phyloP scores from a whole-genome alignment of 2,113 vertebrate genomes.

The Chauna torquata region DNA sequence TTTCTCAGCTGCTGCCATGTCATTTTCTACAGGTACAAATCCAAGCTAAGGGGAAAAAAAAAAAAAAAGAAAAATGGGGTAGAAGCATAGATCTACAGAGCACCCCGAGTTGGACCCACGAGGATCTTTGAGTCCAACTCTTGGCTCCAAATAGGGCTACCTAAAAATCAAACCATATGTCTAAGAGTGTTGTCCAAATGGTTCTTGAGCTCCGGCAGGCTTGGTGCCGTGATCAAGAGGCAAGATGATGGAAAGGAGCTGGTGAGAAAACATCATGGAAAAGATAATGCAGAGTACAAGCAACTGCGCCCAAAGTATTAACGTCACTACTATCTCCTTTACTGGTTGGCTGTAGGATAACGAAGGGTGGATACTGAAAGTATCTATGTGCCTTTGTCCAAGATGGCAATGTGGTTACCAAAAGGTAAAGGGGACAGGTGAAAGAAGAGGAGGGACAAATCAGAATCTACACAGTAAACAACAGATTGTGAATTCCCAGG shows the following conservation, averaged over 20 bases:
- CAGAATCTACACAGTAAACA: not conserved
- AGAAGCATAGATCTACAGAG: not conserved
- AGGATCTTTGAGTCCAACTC: not conserved
- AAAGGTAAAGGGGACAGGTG: not conserved
- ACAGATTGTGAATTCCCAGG: not conserved
- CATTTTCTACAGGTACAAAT: not conserved
- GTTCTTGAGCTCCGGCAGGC: not conserved
- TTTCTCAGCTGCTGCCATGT: not conserved
- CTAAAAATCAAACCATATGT: not conserved
- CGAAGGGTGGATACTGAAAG: not conserved
- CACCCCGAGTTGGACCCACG: not conserved
- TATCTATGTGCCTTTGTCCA: not conserved
- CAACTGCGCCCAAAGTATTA: not conserved
- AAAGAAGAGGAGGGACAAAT: not conserved
- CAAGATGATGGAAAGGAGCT: not conserved
- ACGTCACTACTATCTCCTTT: not conserved
- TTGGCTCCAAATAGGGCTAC: not conserved
- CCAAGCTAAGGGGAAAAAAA: not conserved
- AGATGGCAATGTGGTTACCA: not conserved
- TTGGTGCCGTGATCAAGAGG: not conserved
- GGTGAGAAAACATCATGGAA: not conserved
- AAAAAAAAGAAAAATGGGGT: fast-evolving
- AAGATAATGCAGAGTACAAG: not conserved
- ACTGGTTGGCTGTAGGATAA: not conserved
- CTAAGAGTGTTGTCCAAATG: not conserved